Conservation (phyloP, 2,113 vertebrate species). For the Sapajus apella region DNA sequence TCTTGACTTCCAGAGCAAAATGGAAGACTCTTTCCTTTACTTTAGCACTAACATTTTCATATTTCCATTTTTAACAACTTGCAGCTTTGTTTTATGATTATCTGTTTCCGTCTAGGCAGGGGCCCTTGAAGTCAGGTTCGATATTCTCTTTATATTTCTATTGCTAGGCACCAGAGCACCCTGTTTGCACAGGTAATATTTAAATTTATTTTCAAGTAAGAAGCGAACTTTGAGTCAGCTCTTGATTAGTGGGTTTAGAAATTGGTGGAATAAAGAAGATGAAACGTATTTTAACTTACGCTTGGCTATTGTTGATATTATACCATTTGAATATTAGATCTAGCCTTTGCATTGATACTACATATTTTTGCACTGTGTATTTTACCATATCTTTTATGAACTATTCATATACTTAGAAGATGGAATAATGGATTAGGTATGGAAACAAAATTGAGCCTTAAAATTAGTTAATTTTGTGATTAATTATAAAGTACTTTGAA, state of each 20-base stretch:
- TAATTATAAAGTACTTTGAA: slow-evolving; percentile 74
- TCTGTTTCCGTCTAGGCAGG: not conserved
- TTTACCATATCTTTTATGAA: not conserved
- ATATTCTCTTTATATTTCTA: not conserved
- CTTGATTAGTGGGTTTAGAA: not conserved
- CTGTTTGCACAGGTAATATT: not conserved
- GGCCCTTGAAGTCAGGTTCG: not conserved
- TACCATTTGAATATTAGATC: not conserved
- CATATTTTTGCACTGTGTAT: not conserved
- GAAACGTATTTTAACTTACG: not conserved
- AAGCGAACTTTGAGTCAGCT: not conserved
- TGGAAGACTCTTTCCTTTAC: not conserved
- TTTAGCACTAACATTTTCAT: not conserved
- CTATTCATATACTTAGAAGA: not conserved
- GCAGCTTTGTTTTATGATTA: not conserved
- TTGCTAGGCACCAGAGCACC: not conserved
- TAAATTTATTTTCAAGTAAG: not conserved
- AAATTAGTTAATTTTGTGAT: slow-evolving; percentile 67
- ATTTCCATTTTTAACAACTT: not conserved
- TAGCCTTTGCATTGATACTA: not conserved
- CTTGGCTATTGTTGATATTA: not conserved
- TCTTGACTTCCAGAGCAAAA: not conserved
- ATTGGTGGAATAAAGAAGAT: not conserved
- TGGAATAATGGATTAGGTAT: not conserved
- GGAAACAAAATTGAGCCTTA: slow-evolving; percentile 53